Evolutionary conservation across 2,888 invertebrate species (phyloP).

Genomic region (Athetis lepigone): DNA sequence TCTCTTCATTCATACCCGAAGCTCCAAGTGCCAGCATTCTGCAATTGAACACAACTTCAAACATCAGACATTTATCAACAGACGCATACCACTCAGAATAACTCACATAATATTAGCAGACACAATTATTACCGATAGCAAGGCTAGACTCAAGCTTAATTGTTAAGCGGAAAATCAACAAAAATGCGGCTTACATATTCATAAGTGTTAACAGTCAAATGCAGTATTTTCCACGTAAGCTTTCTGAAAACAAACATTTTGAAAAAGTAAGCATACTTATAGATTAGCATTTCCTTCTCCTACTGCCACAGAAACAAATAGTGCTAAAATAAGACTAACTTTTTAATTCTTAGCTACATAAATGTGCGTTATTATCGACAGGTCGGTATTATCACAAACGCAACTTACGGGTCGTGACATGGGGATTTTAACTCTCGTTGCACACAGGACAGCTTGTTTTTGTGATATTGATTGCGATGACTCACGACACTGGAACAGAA

Average conservation of each 20-base stretch:
- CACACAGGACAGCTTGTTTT: too few relatives aligned
- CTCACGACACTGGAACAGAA: too few relatives aligned
- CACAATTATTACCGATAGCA: neutral
- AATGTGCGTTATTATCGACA: too few relatives aligned
- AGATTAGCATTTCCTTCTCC: conserved; percentile 7
- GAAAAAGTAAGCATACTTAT: neutral
- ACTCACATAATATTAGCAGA: conserved; percentile 11
- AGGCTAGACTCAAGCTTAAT: neutral
- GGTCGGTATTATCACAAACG: too few relatives aligned
- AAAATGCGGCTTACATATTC: neutral
- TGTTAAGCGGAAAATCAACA: neutral
- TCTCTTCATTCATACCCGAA: conserved; percentile 25
- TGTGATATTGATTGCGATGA: too few relatives aligned
- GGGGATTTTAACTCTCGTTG: too few relatives aligned
- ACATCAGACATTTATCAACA: conserved; percentile 35
- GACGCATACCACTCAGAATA: conserved; percentile 37
- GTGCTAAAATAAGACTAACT: conserved; percentile 18
- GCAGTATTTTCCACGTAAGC: neutral
- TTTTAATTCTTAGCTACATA: too few relatives aligned
- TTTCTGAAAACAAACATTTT: neutral
- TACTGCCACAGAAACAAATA: conserved; percentile 11
- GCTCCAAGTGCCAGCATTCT: conserved; percentile 13
- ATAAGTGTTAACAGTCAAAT: neutral
- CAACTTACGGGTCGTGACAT: too few relatives aligned
- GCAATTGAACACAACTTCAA: conserved; percentile 32